Conservation (phyloP, 2,888 invertebrate species). For the Podotricha telesiphe region DNA sequence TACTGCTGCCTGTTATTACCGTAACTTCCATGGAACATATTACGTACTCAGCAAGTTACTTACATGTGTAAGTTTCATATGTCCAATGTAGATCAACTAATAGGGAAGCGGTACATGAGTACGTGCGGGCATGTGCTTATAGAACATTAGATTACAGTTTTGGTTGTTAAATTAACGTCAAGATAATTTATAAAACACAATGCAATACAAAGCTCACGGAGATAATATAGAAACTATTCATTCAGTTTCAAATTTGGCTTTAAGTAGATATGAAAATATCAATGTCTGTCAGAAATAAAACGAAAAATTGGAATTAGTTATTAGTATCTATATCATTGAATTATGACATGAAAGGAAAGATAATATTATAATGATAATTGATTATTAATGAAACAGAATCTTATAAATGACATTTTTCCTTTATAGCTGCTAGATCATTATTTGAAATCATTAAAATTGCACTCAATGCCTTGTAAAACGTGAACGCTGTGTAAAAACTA, state of each 20-base stretch:
- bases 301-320: no score
- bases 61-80: slow-evolving; percentile 28
- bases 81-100: slow-evolving; percentile 39
- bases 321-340: no score
- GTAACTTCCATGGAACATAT: slow-evolving; percentile 28
- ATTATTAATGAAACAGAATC: neutral
- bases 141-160: neutral
- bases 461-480: neutral
- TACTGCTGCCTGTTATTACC: neutral
- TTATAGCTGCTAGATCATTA: no score
- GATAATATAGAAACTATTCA: no score
- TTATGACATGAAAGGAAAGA: neutral
- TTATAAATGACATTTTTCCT: no score
- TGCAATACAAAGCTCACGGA: neutral
- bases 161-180: neutral
- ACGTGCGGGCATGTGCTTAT: slow-evolving; percentile 25
- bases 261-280: no score
- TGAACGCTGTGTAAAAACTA: neutral
- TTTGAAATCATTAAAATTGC: neutral
- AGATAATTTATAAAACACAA: neutral
- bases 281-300: no score
- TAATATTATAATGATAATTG: neutral
- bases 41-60: slow-evolving; percentile 20
- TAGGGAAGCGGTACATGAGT: slow-evolving; percentile 39
- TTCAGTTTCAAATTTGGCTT: no score